Percentiles rank a stretch among this genome's conserved stretches.
Conservation (phyloP, 2,113 vertebrate species). For the Atherinomorus stipes region DNA sequence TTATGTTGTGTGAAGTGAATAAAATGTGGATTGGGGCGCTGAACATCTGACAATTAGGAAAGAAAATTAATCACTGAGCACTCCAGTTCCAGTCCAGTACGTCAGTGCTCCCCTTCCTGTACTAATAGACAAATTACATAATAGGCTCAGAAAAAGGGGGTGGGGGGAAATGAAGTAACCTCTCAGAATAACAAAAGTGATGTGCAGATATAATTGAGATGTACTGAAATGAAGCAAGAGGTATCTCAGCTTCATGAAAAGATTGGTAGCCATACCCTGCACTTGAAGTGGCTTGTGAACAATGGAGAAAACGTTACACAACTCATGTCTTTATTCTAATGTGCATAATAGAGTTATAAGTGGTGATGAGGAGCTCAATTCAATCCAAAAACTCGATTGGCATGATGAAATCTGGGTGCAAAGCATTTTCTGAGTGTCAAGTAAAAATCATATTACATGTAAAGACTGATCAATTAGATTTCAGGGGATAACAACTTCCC, state of each 20-base stretch:
- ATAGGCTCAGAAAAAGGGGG: conserved; percentile 38
- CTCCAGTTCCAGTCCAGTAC: conserved; percentile 68
- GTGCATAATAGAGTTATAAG: conserved; percentile 38
- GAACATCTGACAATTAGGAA: conserved; percentile 51
- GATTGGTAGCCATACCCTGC: conserved; percentile 13
- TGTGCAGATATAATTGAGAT: conserved; percentile 43
- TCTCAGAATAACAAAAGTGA: conserved; percentile 42
- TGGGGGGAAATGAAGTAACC: conserved; percentile 58
- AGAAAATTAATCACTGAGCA: conserved; percentile 62
- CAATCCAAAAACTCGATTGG: conserved; percentile 19
- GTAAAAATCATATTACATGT: not conserved
- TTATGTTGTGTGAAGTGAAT: conserved; percentile 20
- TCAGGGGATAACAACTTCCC: not conserved
- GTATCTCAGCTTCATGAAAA: conserved; percentile 33
- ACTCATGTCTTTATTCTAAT: conserved; percentile 56
- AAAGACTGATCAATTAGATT: conserved; percentile 9
- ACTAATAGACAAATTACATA: conserved; percentile 68
- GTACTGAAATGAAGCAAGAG: conserved; percentile 25
- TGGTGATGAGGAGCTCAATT: not conserved
- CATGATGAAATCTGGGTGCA: conserved; percentile 22
- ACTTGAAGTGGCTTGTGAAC: conserved; percentile 18
- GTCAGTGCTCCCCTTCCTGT: conserved; percentile 70
- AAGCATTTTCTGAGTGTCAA: conserved; percentile 12
- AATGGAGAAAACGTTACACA: conserved; percentile 50
- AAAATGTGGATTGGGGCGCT: conserved; percentile 50